These are phyloP conservation scores for Hedychridium roseum DNA, from an alignment of 2,888 invertebrate species.

Conservation along the genomic window DNA sequence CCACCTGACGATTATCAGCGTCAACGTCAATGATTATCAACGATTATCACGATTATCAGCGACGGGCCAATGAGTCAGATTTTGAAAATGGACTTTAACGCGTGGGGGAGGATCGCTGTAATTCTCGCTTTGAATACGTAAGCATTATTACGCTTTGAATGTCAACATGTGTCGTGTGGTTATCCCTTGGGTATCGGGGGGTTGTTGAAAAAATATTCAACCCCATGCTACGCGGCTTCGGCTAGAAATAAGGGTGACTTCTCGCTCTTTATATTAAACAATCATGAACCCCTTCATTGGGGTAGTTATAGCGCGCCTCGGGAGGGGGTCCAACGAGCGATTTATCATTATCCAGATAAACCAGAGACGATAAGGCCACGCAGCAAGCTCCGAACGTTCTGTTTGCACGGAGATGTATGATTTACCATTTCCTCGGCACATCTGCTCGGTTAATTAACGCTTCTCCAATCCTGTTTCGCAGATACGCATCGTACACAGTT, in stretches of 20 bases:
- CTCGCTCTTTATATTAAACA: slow-evolving; percentile 46
- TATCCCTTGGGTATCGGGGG: too few relatives aligned
- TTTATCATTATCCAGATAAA: slow-evolving; percentile 59
- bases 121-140: slow-evolving; percentile 19
- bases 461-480: slow-evolving; percentile 37
- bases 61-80: too few relatives aligned
- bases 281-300: slow-evolving; percentile 53
- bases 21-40: too few relatives aligned
- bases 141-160: slow-evolving; percentile 19
- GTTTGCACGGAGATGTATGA: slow-evolving; percentile 33
- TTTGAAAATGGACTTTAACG: too few relatives aligned
- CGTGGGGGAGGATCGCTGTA: slow-evolving; percentile 22
- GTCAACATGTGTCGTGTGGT: slow-evolving; percentile 25
- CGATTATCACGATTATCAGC: too few relatives aligned
- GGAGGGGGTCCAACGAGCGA: slow-evolving; percentile 43
- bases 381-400: slow-evolving; percentile 40
- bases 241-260: slow-evolving; percentile 34
- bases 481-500: slow-evolving; percentile 40
- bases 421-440: slow-evolving; percentile 44
- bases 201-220: slow-evolving; percentile 5
- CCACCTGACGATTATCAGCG: too few relatives aligned
- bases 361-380: slow-evolving; percentile 49
- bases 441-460: slow-evolving; percentile 45
- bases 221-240: neutral
- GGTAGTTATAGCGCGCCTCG: slow-evolving; percentile 42